Conservation (phyloP, 2,888 invertebrate genomes). For the Eremobia ochroleuca region DNA sequence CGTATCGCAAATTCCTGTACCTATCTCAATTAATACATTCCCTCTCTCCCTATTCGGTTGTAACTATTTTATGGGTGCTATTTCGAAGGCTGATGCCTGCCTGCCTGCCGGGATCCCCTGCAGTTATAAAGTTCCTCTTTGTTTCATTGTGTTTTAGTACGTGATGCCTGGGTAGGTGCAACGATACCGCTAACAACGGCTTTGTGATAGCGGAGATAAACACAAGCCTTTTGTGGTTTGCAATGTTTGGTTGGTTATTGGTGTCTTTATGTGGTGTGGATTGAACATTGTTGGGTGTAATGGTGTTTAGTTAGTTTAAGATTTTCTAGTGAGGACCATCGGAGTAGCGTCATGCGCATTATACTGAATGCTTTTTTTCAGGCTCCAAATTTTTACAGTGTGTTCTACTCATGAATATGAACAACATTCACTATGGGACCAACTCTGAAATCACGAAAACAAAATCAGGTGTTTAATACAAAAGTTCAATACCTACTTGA, state of each 20-base stretch:
- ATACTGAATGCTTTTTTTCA: too few species aligned
- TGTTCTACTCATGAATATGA: too few species aligned
- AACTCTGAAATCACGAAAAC: too few species aligned
- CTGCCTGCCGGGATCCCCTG: constrained; percentile 65
- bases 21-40: constrained; percentile 58
- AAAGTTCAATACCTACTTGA: too few species aligned
- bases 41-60: constrained; percentile 76
- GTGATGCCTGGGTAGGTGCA: constrained; percentile 59
- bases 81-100: constrained; percentile 77
- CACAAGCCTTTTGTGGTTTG: constrained; percentile 22
- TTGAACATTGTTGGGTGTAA: neutral
- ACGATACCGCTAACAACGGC: constrained; percentile 57
- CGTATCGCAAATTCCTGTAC: constrained; percentile 28
- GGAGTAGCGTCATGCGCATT: too few species aligned
- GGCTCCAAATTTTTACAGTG: too few species aligned
- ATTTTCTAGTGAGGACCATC: neutral
- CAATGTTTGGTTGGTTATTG: constrained; percentile 29
- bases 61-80: constrained; percentile 85
- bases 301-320: neutral
- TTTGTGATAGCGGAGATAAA: constrained; percentile 57
- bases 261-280: constrained; percentile 1
- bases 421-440: too few species aligned
- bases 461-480: too few species aligned
- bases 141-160: constrained; percentile 66
- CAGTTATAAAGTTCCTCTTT: constrained; percentile 70